Evolutionary conservation across 2,888 invertebrate species (phyloP).

Genomic region (Drosophila kuntzei): DNA sequence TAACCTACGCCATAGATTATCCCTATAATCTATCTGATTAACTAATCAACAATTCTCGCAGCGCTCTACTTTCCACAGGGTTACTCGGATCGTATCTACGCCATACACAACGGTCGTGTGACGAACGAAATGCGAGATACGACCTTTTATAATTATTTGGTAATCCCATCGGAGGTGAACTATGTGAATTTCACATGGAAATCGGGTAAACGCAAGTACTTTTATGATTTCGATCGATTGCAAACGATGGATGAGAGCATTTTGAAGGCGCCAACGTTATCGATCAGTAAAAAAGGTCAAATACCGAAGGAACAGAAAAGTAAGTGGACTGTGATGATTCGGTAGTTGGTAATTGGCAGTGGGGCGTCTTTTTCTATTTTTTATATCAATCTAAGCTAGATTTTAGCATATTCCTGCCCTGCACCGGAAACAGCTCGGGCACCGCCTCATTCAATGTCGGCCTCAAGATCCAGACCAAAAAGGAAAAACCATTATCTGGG

Average conservation of each 20-base stretch:
- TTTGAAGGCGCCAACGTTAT: constrained; percentile 93
- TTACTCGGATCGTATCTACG: constrained; percentile 88
- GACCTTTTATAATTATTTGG: constrained; percentile 94
- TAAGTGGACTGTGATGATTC: constrained; percentile 82
- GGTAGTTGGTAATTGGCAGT: background rate
- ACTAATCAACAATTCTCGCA: constrained; percentile 27
- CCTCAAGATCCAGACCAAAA: constrained; percentile 92
- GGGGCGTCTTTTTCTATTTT: background rate
- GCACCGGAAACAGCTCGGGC: constrained; percentile 94
- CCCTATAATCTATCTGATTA: background rate
- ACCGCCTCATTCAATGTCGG: constrained; percentile 95
- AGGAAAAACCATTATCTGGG: constrained; percentile 92
- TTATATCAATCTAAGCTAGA: constrained; percentile 86
- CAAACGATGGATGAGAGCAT: constrained; percentile 94
- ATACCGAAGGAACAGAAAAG: constrained; percentile 95
- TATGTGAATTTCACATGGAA: constrained; percentile 97
- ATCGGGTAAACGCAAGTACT: constrained; percentile 92
- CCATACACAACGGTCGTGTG: constrained; percentile 94
- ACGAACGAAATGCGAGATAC: constrained; percentile 94
- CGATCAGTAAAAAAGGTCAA: constrained; percentile 93
- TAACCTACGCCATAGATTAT: too few species aligned
- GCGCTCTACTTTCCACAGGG: constrained; percentile 83
- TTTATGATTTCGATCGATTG: constrained; percentile 94
- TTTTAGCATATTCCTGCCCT: constrained; percentile 95
- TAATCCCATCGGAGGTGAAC: constrained; percentile 96